Evolutionary conservation across 2,113 vertebrate species (phyloP).

Genomic region (Leuciscus idus): DNA sequence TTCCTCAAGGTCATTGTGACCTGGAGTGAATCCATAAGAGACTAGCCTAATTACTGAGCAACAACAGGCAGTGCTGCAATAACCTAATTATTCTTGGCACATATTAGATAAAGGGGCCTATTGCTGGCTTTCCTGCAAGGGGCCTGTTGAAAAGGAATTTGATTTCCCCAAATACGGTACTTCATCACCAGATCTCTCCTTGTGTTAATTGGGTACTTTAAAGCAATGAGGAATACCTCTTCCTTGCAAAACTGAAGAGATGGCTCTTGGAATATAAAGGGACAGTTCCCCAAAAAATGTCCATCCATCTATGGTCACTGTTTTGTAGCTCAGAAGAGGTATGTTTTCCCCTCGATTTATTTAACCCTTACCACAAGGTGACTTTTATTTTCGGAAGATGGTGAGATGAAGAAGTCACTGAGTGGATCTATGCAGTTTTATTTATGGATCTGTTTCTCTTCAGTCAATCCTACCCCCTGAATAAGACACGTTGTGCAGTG

Average conservation of each 20-base stretch:
- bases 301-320: not conserved
- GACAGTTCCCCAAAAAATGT: not conserved
- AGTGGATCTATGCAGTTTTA: conserved; percentile 6
- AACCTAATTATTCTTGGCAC: conserved; percentile 68
- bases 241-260: conserved; percentile 53
- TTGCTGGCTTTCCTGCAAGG: conserved; percentile 62
- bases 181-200: conserved; percentile 53
- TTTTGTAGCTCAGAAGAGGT: conserved; percentile 15
- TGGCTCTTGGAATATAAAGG: conserved; percentile 52
- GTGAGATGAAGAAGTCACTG: not conserved
- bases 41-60: conserved; percentile 65
- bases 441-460: conserved; percentile 26
- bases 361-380: conserved; percentile 41
- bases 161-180: conserved; percentile 67
- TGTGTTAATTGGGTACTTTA: conserved; percentile 63
- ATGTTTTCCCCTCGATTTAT: conserved; percentile 45
- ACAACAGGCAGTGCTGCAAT: conserved; percentile 64
- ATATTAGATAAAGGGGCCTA: conserved; percentile 65
- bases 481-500: conserved; percentile 24
- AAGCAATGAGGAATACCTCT: conserved; percentile 59
- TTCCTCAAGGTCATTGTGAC: conserved; percentile 63
- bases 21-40: conserved; percentile 63
- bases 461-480: not conserved
- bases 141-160: conserved; percentile 64
- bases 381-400: conserved; percentile 45